Evolutionary conservation across 2,113 vertebrate genomes (phyloP).

Genomic region (Dryoscopus gambensis): DNA sequence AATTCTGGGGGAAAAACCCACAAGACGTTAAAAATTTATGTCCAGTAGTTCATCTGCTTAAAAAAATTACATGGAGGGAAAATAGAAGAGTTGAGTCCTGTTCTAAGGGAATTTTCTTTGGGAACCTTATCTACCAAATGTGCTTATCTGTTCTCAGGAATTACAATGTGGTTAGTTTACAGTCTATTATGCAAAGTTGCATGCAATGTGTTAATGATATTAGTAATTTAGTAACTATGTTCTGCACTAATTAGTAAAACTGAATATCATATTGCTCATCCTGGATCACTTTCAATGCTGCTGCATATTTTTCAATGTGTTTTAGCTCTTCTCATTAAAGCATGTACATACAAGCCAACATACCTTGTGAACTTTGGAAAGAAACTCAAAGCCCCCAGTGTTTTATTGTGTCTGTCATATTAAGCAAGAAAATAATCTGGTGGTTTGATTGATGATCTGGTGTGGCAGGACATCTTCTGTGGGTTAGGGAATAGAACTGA

Average conservation of each 20-base stretch:
- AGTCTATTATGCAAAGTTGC: slow-evolving; percentile 27
- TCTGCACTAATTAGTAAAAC: slow-evolving; percentile 45
- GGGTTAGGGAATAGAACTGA: neutral
- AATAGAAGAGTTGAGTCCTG: neutral
- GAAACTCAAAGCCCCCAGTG: slow-evolving; percentile 2
- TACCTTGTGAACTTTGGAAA: slow-evolving; percentile 40
- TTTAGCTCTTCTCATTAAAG: slow-evolving; percentile 22
- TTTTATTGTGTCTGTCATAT: slow-evolving; percentile 19
- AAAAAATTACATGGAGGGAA: neutral
- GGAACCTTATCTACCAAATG: neutral
- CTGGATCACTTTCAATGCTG: slow-evolving; percentile 54
- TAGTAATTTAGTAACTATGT: slow-evolving; percentile 37
- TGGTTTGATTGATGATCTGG: no score
- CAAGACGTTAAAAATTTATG: neutral
- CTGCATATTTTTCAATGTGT: neutral
- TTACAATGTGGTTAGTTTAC: slow-evolving; percentile 44
- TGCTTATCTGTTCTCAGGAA: slow-evolving; percentile 24
- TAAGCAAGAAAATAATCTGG: slow-evolving; percentile 23
- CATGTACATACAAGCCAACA: slow-evolving; percentile 25
- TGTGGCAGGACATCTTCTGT: slow-evolving; percentile 8
- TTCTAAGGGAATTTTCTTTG: neutral
- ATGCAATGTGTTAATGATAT: slow-evolving; percentile 44
- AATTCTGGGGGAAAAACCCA: neutral
- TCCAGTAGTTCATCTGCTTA: neutral
- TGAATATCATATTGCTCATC: slow-evolving; percentile 28